A percentile compares a stretch with the other conserved stretches of the same genome.
Conservation (phyloP, 1,140 invertebrate genomes). For the Helicoverpa armigera region DNA sequence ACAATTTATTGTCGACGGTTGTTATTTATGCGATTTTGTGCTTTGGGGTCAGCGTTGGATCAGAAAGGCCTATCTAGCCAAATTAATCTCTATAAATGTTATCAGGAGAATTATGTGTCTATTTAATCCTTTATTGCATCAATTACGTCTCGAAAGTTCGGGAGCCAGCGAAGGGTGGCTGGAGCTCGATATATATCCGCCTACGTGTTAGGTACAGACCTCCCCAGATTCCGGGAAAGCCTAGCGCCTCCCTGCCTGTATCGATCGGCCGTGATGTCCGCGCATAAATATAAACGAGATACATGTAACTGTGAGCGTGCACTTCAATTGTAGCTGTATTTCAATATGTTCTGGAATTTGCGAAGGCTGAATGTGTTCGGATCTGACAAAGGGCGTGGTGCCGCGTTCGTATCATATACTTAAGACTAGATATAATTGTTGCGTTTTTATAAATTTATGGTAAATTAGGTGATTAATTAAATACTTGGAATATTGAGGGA, state of each 20-base stretch:
- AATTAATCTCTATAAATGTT: not conserved
- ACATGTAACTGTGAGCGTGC: conserved; percentile 12
- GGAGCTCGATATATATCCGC: conserved; percentile 1
- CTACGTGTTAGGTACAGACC: conserved; percentile 10
- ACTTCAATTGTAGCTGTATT: not conserved
- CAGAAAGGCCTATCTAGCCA: not conserved
- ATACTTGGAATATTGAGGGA: too few species aligned
- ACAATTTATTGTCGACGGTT: not conserved
- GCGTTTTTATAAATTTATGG: too few species aligned
- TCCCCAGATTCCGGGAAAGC: not conserved
- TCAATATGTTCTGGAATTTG: not conserved
- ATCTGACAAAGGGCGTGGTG: not conserved
- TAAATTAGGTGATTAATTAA: too few species aligned
- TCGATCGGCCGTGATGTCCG: conserved; percentile 36
- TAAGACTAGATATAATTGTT: not conserved
- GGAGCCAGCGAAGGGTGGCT: conserved; percentile 1
- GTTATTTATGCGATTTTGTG: conserved; percentile 13
- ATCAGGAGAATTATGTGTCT: not conserved
- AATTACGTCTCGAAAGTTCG: not conserved
- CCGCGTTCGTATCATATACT: not conserved
- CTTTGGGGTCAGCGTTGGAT: not conserved
- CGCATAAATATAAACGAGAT: conserved; percentile 35
- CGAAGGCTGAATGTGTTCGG: not conserved
- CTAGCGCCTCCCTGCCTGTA: conserved; percentile 29
- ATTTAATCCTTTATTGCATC: not conserved